Conservation (phyloP, 2,888 invertebrate species). For the Sminthurides aquaticus region DNA sequence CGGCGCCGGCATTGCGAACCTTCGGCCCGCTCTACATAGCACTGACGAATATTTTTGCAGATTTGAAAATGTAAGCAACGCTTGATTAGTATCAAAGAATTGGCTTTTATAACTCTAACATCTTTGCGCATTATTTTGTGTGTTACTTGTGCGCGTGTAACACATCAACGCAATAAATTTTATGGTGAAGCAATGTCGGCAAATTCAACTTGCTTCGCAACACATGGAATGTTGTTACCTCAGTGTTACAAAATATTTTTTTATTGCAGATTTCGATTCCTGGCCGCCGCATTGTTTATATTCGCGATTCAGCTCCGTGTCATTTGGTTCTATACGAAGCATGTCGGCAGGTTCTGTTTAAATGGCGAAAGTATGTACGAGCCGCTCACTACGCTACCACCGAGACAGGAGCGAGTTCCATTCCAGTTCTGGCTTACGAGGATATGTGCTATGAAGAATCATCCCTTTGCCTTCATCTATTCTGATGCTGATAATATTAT, state of each 20-base stretch:
- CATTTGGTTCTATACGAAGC: slow-evolving; percentile 34
- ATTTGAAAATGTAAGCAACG: slow-evolving; percentile 28
- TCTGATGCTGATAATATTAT: slow-evolving; percentile 64
- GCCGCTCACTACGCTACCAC: not conserved
- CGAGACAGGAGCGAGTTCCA: slow-evolving; percentile 21
- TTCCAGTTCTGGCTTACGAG: slow-evolving; percentile 38
- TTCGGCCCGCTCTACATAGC: slow-evolving; percentile 56
- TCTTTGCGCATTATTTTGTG: too few relatives aligned
- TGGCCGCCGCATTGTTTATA: slow-evolving; percentile 30
- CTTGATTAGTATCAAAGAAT: not conserved
- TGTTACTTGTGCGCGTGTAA: too few relatives aligned
- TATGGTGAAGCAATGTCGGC: too few relatives aligned
- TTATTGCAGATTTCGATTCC: slow-evolving; percentile 28
- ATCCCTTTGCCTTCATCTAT: slow-evolving; percentile 54
- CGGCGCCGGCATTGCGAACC: slow-evolving; percentile 60
- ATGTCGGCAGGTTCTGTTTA: slow-evolving; percentile 29
- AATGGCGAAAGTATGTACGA: slow-evolving; percentile 25
- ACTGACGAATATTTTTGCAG: slow-evolving; percentile 56
- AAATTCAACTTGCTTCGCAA: too few relatives aligned
- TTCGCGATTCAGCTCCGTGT: slow-evolving; percentile 30
- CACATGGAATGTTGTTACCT: too few relatives aligned
- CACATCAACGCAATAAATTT: too few relatives aligned
- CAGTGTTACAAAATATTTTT: too few relatives aligned
- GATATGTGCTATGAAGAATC: slow-evolving; percentile 30
- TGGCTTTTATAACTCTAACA: not conserved